Base-by-base conservation (phyloP, 2,797 vertebrate genomes). In the Valencia hispanica region DNA sequence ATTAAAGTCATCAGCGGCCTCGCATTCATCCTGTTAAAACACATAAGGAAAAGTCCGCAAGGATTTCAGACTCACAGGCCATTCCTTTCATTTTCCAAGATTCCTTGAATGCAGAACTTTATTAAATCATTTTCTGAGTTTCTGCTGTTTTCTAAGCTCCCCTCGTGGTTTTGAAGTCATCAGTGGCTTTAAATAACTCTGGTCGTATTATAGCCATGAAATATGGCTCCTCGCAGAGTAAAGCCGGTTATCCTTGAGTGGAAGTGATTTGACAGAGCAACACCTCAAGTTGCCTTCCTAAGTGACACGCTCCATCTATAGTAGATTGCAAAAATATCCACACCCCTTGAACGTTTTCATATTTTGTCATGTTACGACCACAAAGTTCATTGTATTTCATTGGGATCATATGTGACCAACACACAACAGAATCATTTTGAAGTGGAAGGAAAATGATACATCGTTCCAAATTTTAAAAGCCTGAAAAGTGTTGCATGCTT, bases 1-100 rank as follows among this genome's bases (percentile, higher is more conserved):
- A 95, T 94, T 95, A 94, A 94, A 94, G 92, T 86, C 88, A 87
- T 91, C 93, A 93, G 91, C 84, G 92, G 92, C 90, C 92, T 87
- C 85, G 79, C 81, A 89, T 91, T 94, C 91, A 94, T 94, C 91
- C 91, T 87, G 92, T 93, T 92, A 94, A 88, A 91, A 93, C 94
- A 94, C 93, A 89, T 94, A 94, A 87, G 92, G 91, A 90, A 84
- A 83, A 86, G 92, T 91, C 93, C 81, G 47, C 34, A 70, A 87
- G 91, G 93, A 94, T 86, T 93, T 91, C 69, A 74, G 85, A 91
- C 90, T 88, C 88, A 47, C 79, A 90, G 89, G 75, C 85, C 76
- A 53, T 15, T 80, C 72, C 75, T 75, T 66, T 68, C 34, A 11
- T 90, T 92, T 88, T 89, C 51, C 50, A 69, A 89, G 91, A 94